These are phyloP conservation scores for Pao palembangensis DNA, from an alignment of 2,113 vertebrate species.

Conservation along the genomic window DNA sequence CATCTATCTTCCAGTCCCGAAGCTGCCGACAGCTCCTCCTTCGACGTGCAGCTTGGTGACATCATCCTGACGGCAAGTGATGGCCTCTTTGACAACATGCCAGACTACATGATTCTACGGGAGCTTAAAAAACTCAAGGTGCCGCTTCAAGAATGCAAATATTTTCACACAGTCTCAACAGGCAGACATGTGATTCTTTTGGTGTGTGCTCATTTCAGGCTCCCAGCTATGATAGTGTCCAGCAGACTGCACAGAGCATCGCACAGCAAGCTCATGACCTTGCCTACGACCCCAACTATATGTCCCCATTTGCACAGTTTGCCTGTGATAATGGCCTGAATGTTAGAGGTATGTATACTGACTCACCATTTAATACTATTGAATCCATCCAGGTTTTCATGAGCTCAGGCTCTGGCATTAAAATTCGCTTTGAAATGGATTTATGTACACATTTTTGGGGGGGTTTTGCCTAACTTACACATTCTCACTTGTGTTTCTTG, in stretches of 20 bases:
- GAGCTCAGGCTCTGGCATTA: neutral
- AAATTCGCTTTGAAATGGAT: too few species aligned
- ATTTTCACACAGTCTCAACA: neutral
- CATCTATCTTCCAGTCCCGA: conserved; percentile 80
- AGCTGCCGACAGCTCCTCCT: conserved; percentile 92
- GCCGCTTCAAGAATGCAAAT: neutral
- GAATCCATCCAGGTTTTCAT: too few species aligned
- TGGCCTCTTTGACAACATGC: conserved; percentile 99
- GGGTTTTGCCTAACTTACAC: neutral
- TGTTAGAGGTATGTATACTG: conserved; percentile 87
- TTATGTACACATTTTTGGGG: too few species aligned
- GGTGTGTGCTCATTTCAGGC: conserved; percentile 71
- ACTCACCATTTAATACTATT: neutral
- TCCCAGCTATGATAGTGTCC: conserved; percentile 94
- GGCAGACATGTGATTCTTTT: neutral
- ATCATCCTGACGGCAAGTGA: conserved; percentile 96
- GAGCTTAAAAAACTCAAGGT: conserved; percentile 98
- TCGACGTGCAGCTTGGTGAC: conserved; percentile 97
- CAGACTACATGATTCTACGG: conserved; percentile 99
- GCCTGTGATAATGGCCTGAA: conserved; percentile 98
- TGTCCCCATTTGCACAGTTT: conserved; percentile 99
- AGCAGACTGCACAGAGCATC: conserved; percentile 94
- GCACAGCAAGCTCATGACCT: conserved; percentile 96
- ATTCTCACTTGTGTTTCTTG: neutral
- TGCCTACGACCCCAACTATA: conserved; percentile 97